A percentile compares a stretch with the other conserved stretches of the same genome.
phyloP scores from a whole-genome alignment of 1,140 invertebrate genomes.

The Brachionus koreanus region DNA sequence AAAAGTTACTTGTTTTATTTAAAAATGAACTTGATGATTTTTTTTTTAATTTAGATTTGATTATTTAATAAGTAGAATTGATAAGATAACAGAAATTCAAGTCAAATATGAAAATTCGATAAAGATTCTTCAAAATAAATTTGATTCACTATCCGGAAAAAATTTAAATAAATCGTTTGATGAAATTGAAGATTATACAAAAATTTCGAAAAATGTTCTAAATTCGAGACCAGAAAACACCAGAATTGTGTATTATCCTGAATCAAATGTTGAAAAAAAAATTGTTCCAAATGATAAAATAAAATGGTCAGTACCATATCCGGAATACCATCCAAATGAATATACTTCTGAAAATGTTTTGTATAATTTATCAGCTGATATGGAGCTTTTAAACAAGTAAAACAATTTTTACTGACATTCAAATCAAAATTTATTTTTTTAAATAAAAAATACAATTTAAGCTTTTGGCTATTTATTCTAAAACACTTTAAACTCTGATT shows the following conservation, averaged over 20 bases:
- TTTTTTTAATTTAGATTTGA: neutral
- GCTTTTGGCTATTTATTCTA: neutral
- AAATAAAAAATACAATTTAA: neutral
- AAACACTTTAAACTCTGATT: too few species aligned
- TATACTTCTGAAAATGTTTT: constrained; percentile 2
- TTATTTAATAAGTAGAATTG: neutral
- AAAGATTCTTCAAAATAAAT: neutral
- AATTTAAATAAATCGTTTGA: neutral
- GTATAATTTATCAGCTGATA: neutral
- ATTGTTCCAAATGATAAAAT: neutral
- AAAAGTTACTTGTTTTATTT: neutral
- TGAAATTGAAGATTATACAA: neutral
- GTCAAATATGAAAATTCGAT: neutral
- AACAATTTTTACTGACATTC: neutral
- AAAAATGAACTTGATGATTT: neutral
- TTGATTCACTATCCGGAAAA: neutral
- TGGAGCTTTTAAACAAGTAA: neutral
- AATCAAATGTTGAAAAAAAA: neutral
- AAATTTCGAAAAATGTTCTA: neutral
- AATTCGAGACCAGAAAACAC: neutral
- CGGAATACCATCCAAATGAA: neutral
- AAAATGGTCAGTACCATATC: neutral
- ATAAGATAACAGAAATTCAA: neutral
- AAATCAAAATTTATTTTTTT: neutral
- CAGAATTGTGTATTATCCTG: neutral